Conservation (phyloP, 2,888 invertebrate genomes). For the Drosophila nr. perissopoda region DNA sequence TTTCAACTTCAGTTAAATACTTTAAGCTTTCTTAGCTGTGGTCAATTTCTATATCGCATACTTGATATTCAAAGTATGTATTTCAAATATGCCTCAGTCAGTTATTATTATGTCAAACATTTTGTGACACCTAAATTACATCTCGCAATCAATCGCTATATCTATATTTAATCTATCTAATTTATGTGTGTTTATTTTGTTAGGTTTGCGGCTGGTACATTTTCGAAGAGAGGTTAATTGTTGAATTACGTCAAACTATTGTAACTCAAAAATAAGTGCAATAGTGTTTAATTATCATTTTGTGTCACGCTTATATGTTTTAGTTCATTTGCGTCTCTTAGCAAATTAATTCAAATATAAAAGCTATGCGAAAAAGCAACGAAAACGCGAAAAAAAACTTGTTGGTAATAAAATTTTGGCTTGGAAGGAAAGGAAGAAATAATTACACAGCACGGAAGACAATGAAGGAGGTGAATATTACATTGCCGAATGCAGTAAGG, state of each 20-base stretch:
- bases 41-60: neutral
- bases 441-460: constrained; percentile 63
- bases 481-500: constrained; percentile 27
- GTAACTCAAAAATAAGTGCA: neutral
- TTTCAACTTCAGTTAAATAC: neutral
- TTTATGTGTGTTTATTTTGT: neutral
- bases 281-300: constrained; percentile 4
- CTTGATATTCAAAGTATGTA: neutral
- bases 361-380: neutral
- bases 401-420: constrained; percentile 9
- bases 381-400: constrained; percentile 13
- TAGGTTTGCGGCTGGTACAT: neutral
- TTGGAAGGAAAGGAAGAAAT: constrained; percentile 44
- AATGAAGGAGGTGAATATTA: constrained; percentile 68
- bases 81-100: neutral
- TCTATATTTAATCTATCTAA: neutral
- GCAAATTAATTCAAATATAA: constrained; percentile 46
- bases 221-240: neutral
- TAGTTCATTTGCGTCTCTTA: constrained; percentile 33
- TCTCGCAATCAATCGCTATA: neutral
- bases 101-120: neutral
- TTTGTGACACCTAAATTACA: neutral
- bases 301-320: constrained; percentile 26
- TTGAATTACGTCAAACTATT: neutral
- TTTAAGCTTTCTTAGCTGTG: neutral